phyloP scores from a whole-genome alignment of 2,113 vertebrate genomes.

The Anser cygnoides region DNA sequence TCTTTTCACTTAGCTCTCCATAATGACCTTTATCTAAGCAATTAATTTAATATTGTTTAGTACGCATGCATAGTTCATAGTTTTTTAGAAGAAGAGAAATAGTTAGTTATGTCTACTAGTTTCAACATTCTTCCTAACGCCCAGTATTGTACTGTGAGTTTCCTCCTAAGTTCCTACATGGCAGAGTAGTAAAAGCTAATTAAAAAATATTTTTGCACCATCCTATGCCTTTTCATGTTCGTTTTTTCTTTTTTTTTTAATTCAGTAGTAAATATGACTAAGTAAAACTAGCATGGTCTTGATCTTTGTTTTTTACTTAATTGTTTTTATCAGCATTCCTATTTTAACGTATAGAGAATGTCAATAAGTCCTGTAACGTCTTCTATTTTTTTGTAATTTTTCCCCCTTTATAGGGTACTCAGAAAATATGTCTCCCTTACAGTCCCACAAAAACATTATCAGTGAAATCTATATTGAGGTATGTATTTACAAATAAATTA shows the following conservation, averaged over 20 bases:
- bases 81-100: neutral
- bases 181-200: neutral
- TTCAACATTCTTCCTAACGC: neutral
- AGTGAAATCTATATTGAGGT: constrained; percentile 99
- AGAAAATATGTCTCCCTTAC: constrained; percentile 98
- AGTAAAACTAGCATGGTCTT: neutral
- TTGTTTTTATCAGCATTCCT: neutral
- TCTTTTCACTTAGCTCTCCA: neutral
- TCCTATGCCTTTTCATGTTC: neutral
- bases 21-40: neutral
- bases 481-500: constrained; percentile 43
- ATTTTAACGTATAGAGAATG: neutral
- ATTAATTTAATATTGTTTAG: neutral
- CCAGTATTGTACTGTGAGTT: neutral
- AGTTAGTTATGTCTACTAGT: neutral
- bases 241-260: neutral
- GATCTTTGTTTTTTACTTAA: neutral
- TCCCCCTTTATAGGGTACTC: constrained; percentile 84
- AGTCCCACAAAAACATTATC: constrained; percentile 98
- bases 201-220: neutral
- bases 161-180: neutral
- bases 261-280: neutral
- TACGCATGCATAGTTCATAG: neutral
- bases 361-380: neutral
- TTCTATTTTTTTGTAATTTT: neutral